Conservation (phyloP, 1,140 invertebrate genomes). For the Hypothenemus hampei region DNA sequence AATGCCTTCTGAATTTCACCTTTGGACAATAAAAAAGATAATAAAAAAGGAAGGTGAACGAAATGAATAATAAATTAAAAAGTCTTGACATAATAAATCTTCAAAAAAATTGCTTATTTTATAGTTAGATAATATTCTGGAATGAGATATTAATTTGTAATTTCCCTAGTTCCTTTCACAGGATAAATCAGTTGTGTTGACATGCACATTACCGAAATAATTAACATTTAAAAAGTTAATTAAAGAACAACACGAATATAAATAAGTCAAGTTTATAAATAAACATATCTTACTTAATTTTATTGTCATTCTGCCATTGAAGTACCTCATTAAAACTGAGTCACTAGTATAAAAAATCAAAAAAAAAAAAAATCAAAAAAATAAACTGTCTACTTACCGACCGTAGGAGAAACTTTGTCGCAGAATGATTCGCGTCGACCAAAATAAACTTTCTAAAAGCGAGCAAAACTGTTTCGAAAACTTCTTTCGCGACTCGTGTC, state of each 20-base stretch:
- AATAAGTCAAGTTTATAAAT: slow-evolving; percentile 1
- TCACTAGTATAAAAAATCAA: slow-evolving; percentile 3
- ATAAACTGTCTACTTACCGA: slow-evolving; percentile 9
- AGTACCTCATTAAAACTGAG: background rate
- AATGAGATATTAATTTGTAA: too few relatives aligned
- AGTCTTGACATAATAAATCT: too few relatives aligned
- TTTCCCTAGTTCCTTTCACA: too few relatives aligned
- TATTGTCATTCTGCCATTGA: slow-evolving; percentile 5
- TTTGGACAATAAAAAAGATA: too few relatives aligned
- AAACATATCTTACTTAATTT: background rate
- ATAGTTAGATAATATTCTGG: too few relatives aligned
- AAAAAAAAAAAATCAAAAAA: slow-evolving; percentile 5
- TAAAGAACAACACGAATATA: background rate
- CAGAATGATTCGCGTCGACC: slow-evolving; percentile 13
- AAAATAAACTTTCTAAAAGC: slow-evolving; percentile 25
- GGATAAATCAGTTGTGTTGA: too few relatives aligned
- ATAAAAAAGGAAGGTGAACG: too few relatives aligned
- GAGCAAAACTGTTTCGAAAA: background rate
- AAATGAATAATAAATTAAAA: too few relatives aligned
- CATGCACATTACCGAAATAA: too few relatives aligned
- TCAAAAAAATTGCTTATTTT: too few relatives aligned
- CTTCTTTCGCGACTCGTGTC: background rate
- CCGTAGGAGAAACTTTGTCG: slow-evolving; percentile 13
- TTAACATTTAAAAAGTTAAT: slow-evolving; percentile 1
- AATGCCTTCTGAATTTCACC: too few relatives aligned